Evolutionary conservation across 2,797 vertebrate species (phyloP).

Genomic region (Chaetophractus vellerosus): DNA sequence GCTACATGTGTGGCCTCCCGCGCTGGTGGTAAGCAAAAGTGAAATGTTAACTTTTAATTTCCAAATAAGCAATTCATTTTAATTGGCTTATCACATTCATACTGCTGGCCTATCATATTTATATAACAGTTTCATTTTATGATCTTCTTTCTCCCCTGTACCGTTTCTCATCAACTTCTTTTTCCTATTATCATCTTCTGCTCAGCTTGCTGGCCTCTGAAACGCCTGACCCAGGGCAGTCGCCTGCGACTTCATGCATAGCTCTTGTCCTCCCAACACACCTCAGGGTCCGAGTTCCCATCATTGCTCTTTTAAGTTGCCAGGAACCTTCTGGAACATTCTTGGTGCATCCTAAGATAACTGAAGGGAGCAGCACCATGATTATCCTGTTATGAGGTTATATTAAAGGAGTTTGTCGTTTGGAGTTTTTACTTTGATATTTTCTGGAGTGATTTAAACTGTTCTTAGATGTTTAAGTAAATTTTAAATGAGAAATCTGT

Average conservation of each 20-base stretch:
- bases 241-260: background rate
- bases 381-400: background rate
- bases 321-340: background rate
- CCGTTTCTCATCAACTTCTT: background rate
- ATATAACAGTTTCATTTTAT: background rate
- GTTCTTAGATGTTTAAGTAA: background rate
- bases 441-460: background rate
- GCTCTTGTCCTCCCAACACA: background rate
- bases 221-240: background rate
- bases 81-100: background rate
- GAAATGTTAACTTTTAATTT: slow-evolving; percentile 42
- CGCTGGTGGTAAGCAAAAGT: background rate
- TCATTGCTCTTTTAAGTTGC: background rate
- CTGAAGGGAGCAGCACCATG: background rate
- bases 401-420: background rate
- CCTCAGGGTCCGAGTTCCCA: background rate
- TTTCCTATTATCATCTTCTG: background rate
- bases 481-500: background rate
- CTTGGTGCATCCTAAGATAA: background rate
- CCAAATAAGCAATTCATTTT: background rate
- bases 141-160: background rate
- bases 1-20: background rate
- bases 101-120: background rate
- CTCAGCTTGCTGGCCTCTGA: background rate
- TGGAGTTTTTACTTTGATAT: slow-evolving; percentile 2